Base-by-base conservation (phyloP, 1,140 invertebrate species). In the Oscheius sp. region DNA sequence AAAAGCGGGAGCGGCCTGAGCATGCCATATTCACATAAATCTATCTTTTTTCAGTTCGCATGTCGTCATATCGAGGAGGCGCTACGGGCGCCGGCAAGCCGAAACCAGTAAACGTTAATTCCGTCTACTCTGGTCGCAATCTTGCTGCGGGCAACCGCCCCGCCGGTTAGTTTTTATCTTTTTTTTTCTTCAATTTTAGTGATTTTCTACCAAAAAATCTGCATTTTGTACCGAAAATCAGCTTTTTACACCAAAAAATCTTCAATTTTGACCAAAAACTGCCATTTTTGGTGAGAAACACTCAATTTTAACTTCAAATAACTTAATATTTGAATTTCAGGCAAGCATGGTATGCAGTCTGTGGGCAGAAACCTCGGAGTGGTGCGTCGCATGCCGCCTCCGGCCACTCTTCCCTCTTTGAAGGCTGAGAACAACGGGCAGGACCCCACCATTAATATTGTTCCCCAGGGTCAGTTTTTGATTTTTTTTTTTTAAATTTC, bases 341-440 rank as follows among this genome's bases (percentile, higher is more conserved):
- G 46, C 63, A 72, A 72, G n/a, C 49, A 73, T 73, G 71, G 71
- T 63, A 69, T 83, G 20, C 81, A 83, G 68, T 36, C 69, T 35
- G 59, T 85, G n/a, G 79, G 82, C 13, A 82, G 79, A 71, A 67
- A 74, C 42, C 64, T 77, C 4, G 72, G 26, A 28, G 55, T 36
- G 52, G 79, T 83, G n/a, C 83, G 82, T 62, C 83, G 82, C 26
- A 83, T 83, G 82, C 82, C 82, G 18, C 81, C 82, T 35, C 83
- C 83, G 10, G 80, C 82, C 2, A 82, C 83, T 32, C 55, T 83
- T 42, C 82, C 82, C 46, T 84, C 83, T 32, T 59, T 83, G 35
- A 84, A 79, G 69, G 74, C 82, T 58, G 82, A 83, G 59, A 68
- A 61, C 36, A 71, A 81, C 68, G 82, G 80, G 65, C 79, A 83